Percentiles rank a stretch among this genome's conserved stretches.
Evolutionary conservation across 1,140 invertebrate species (phyloP).

Genomic region (Ooceraea biroi): DNA sequence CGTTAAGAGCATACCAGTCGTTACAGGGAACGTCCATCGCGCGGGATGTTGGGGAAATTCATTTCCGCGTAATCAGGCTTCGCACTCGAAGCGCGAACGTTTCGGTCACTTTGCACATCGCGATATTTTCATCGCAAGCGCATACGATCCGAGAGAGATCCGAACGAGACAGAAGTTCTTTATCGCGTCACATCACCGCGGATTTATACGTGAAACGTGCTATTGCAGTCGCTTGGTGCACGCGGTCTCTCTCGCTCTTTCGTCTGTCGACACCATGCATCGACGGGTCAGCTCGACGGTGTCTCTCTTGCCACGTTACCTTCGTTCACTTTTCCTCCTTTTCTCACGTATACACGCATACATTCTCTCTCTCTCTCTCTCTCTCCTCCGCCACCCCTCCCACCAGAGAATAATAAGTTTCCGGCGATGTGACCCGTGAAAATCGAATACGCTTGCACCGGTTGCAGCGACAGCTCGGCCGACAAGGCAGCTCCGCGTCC

Average conservation of each 20-base stretch:
- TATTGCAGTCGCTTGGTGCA: background rate
- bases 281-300: conserved; percentile 15
- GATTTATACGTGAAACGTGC: conserved; percentile 27
- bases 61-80: conserved; percentile 36
- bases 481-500: conserved; percentile 83
- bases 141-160: conserved; percentile 1
- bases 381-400: conserved; percentile 34
- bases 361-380: conserved; percentile 57
- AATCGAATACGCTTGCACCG: conserved; percentile 83
- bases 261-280: conserved; percentile 1
- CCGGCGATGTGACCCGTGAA: conserved; percentile 82
- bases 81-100: background rate
- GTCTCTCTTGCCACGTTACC: conserved; percentile 38
- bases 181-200: conserved; percentile 26
- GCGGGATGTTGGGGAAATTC: conserved; percentile 23
- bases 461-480: conserved; percentile 84
- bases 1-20: background rate
- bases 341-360: too few species aligned
- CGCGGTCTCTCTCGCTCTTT: conserved; percentile 11
- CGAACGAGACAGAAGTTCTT: conserved; percentile 37
- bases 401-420: conserved; percentile 81
- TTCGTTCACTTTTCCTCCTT: conserved; percentile 60
- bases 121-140: conserved; percentile 38
- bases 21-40: conserved; percentile 32
- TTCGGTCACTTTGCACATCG: background rate